Evolutionary conservation across 2,113 vertebrate species (phyloP).

Genomic region (Dicentrarchus labrax): DNA sequence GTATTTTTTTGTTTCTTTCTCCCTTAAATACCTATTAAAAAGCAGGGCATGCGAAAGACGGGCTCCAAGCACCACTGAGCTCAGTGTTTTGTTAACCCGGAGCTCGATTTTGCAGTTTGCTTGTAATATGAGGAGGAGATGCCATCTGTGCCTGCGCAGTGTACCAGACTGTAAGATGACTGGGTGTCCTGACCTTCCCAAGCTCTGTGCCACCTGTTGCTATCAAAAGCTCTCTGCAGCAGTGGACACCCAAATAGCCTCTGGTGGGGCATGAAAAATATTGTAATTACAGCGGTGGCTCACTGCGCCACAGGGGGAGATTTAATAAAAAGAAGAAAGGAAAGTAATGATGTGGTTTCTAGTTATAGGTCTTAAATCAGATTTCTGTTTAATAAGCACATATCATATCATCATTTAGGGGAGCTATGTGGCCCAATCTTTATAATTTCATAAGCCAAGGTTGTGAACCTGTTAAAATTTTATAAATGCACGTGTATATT

Average conservation of each 20-base stretch:
- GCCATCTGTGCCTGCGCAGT: conserved; percentile 65
- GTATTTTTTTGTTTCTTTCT: background rate
- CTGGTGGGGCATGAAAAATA: conserved; percentile 45
- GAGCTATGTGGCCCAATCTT: background rate
- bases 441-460: background rate
- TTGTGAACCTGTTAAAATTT: background rate
- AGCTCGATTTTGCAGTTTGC: conserved; percentile 23
- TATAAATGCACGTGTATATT: background rate
- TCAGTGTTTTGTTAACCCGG: conserved; percentile 28
- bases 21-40: background rate
- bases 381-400: conserved; percentile 10
- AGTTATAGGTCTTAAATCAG: conserved; percentile 5
- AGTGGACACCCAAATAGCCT: conserved; percentile 54
- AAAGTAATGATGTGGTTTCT: conserved; percentile 6
- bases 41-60: background rate
- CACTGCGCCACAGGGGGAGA: background rate
- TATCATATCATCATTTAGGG: conserved; percentile 21
- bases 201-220: conserved; percentile 68
- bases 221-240: conserved; percentile 41
- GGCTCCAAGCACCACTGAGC: conserved; percentile 10
- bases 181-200: conserved; percentile 66
- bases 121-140: conserved; percentile 41
- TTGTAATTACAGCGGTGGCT: conserved; percentile 16
- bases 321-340: conserved; percentile 49
- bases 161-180: conserved; percentile 65